Evolutionary conservation across 2,888 invertebrate species (phyloP).

Genomic region (Crematogaster levior): DNA sequence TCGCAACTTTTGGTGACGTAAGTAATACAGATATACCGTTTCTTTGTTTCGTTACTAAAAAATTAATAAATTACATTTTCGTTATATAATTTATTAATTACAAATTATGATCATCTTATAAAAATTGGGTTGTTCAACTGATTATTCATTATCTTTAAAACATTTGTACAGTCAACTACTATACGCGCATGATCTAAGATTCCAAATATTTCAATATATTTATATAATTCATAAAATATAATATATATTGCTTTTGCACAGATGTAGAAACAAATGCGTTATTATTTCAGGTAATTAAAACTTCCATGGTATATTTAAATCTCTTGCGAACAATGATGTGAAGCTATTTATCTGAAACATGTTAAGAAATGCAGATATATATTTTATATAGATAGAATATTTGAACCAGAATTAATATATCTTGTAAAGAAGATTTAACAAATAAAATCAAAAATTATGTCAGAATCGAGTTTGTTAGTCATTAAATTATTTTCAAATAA

Average conservation of each 20-base stretch:
- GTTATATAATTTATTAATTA: not conserved
- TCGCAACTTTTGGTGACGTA: constrained; percentile 37
- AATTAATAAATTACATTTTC: not conserved
- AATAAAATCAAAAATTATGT: not conserved
- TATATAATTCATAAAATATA: not conserved
- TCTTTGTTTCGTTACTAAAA: not conserved
- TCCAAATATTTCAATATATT: not conserved
- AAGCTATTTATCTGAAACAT: not conserved
- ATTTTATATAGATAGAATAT: not conserved
- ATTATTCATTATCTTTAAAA: not conserved
- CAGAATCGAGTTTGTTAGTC: not conserved
- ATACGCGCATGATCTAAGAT: not conserved
- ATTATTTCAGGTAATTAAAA: constrained; percentile 49
- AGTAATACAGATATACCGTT: not conserved
- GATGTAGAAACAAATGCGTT: not conserved
- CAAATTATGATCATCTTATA: not conserved
- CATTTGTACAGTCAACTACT: not conserved
- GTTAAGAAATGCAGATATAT: not conserved
- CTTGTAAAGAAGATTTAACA: not conserved
- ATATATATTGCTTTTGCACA: not conserved
- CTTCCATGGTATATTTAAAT: constrained; percentile 54
- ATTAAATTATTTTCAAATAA: not conserved
- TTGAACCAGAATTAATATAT: not conserved
- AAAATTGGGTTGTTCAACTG: not conserved
- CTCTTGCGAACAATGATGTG: constrained; percentile 28